Evolutionary conservation across 1,140 invertebrate species (phyloP), one percentile per base, ranked within the genome.

Genomic region (Heliconius melpomene): DNA sequence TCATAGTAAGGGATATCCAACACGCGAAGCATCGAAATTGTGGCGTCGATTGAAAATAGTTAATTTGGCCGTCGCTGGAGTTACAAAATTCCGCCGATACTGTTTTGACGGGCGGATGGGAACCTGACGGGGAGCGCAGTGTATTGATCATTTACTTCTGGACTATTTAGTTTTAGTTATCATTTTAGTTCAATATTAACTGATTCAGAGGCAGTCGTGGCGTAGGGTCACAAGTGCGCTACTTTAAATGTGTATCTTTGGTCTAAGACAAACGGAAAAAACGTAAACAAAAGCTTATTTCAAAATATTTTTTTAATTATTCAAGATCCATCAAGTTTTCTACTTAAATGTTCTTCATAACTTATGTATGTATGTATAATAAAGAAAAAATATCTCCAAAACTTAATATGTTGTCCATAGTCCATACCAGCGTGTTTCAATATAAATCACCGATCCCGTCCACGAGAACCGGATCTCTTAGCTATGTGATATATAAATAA

Each of bases 41-140:
- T 83, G 78, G 77, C 72, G 82, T 77, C 78, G 75, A 80, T 80
- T 78, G 81, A 87, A 88, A 87, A 88, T 86, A 85, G 87, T 87
- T 87, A 87, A 88, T 88, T 87, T 86, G 74, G 82, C 78, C 84
- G 85, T 86, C 85, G 78, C 77, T 84, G 46, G 32, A 78, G 77
- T 82, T 80, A 83, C 82, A 84, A 84, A 84, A 83, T 80, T 77
- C 78, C 80, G 72, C 72, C 75, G 72, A 57, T 74, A 79, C 54
- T 83, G 83, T 83, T 83, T 74, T 83, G 86, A 85, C 82, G 82
- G 74, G 72, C 13, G 72, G 80, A 52, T 52, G 75, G 52, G 75
- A 38, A 60, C 70, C 57, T 29, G 23, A 29, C 23, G 23, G 11
- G 57, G 54, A 8, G 23, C 60, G 60, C 60, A 29, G 26, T 29